Conservation (phyloP, 2,113 vertebrate species). For the Benitochromis conjunctus region DNA sequence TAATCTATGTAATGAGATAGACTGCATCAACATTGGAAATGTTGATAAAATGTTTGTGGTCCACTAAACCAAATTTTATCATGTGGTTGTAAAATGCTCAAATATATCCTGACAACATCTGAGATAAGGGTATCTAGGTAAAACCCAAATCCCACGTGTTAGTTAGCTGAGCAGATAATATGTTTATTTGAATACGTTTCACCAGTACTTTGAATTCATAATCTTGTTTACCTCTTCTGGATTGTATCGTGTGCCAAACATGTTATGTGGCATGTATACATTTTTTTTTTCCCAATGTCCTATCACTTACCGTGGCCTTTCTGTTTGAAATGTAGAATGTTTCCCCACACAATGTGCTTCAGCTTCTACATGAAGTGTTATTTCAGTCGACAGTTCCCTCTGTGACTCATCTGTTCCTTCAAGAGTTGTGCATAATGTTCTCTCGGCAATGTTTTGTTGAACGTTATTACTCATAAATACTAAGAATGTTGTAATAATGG, state of each 20-base stretch:
- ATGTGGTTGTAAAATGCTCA: neutral
- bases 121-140: neutral
- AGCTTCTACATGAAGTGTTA: neutral
- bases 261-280: neutral
- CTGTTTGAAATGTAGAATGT: neutral
- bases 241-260: fast-evolving
- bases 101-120: neutral
- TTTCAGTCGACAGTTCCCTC: neutral
- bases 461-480: neutral
- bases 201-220: fast-evolving
- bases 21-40: neutral
- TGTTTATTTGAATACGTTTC: neutral
- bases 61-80: neutral
- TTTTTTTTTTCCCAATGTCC: fast-evolving
- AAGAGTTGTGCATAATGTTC: neutral
- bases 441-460: neutral
- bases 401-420: neutral
- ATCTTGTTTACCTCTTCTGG: neutral
- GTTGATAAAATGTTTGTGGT: fast-evolving
- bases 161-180: neutral
- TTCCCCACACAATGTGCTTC: neutral
- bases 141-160: neutral
- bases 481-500: neutral
- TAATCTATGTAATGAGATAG: neutral
- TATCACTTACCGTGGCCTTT: neutral